phyloP scores from a whole-genome alignment of 1,140 invertebrate species.

The Rhynchophorus ferrugineus region DNA sequence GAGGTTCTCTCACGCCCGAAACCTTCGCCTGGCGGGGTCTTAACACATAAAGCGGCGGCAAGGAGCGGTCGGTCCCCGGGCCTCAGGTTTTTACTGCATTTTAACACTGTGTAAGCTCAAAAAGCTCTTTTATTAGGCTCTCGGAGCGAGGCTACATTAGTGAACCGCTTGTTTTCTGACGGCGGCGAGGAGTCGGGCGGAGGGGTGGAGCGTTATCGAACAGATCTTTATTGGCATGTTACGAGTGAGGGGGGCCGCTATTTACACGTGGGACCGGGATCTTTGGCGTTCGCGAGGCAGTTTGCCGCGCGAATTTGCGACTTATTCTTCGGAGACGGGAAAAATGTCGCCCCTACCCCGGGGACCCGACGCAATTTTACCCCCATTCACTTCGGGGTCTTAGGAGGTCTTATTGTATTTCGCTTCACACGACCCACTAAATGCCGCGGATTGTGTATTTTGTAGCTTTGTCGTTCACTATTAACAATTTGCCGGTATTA shows the following conservation, averaged over 20 bases:
- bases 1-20: slow-evolving; percentile 25
- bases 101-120: slow-evolving; percentile 38
- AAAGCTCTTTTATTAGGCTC: slow-evolving; percentile 39
- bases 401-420: too few species aligned
- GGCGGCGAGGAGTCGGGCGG: neutral
- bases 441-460: too few species aligned
- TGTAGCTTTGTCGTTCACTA: too few species aligned
- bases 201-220: slow-evolving; percentile 20
- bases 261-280: slow-evolving; percentile 8
- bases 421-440: too few species aligned
- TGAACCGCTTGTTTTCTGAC: slow-evolving; percentile 21
- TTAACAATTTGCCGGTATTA: too few species aligned
- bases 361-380: too few species aligned
- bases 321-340: too few species aligned
- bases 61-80: too few species aligned
- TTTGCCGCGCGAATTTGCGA: too few species aligned
- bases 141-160: slow-evolving; percentile 38
- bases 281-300: too few species aligned
- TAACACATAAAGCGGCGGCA: slow-evolving; percentile 24
- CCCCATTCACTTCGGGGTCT: too few species aligned
- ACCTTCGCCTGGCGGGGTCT: slow-evolving; percentile 28
- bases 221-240: slow-evolving; percentile 23
- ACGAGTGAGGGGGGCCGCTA: neutral
- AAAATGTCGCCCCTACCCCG: too few species aligned
- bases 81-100: slow-evolving; percentile 39